These are phyloP conservation scores for Heliconius sara DNA, from an alignment of 2,888 invertebrate species.

Conservation along the genomic window DNA sequence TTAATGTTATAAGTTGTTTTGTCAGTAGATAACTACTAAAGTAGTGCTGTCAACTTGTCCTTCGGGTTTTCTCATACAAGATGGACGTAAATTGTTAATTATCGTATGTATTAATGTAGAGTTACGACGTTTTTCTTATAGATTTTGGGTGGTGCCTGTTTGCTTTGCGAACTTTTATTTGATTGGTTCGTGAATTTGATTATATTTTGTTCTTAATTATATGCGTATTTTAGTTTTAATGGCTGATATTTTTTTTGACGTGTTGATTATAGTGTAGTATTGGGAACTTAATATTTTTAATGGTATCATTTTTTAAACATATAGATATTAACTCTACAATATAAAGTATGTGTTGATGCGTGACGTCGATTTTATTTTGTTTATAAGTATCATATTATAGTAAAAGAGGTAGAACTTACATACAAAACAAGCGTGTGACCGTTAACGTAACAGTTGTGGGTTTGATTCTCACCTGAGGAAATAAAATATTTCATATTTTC, in stretches of 20 bases:
- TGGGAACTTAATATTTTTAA: neutral
- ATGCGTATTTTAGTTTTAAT: conserved; percentile 16
- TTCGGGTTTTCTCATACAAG: conserved; percentile 40
- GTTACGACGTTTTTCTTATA: conserved; percentile 30
- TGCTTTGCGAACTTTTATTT: conserved; percentile 36
- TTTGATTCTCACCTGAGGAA: neutral
- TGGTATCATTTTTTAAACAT: neutral
- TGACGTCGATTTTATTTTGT: too few relatives aligned
- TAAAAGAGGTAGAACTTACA: too few relatives aligned
- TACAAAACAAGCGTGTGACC: too few relatives aligned
- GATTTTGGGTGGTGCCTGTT: conserved; percentile 42
- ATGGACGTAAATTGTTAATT: conserved; percentile 44
- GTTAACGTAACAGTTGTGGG: neutral
- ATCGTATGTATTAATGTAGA: conserved; percentile 32
- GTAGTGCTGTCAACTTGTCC: conserved; percentile 41
- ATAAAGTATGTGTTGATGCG: too few relatives aligned
- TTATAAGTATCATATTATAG: too few relatives aligned
- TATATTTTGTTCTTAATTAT: conserved; percentile 35
- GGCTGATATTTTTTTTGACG: conserved; percentile 11
- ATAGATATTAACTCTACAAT: neutral
- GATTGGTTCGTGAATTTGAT: conserved; percentile 45
- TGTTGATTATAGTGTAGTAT: conserved; percentile 2
- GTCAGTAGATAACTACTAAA: conserved; percentile 17
- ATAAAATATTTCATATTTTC: neutral
- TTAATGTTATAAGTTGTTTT: conserved; percentile 24